Percentiles rank a stretch among this genome's conserved stretches.
Evolutionary conservation across 2,797 vertebrate species (phyloP).

Genomic region (Sebastes miniatus): DNA sequence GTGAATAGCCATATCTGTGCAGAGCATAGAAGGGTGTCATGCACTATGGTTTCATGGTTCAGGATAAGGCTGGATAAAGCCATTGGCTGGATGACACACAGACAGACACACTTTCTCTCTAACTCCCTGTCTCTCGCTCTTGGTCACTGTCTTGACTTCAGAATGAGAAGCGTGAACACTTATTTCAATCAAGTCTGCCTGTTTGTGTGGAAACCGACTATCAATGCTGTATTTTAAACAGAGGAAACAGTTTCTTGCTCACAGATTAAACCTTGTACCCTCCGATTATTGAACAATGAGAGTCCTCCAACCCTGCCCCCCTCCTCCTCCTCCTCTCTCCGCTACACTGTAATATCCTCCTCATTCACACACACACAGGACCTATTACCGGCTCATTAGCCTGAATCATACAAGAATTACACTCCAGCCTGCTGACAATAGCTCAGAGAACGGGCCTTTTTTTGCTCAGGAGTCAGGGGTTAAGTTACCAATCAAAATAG

Average conservation of each 20-base stretch:
- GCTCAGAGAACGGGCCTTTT: conserved; percentile 88
- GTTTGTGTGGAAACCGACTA: conserved; percentile 31
- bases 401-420: conserved; percentile 98
- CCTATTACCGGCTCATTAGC: conserved; percentile 91
- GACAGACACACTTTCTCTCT: conserved; percentile 58
- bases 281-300: conserved; percentile 94
- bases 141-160: conserved; percentile 16
- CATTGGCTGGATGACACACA: conserved; percentile 87
- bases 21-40: conserved; percentile 91
- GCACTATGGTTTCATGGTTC: conserved; percentile 92
- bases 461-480: conserved; percentile 98
- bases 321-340: conserved; percentile 30
- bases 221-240: conserved; percentile 33
- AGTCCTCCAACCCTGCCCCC: conserved; percentile 61
- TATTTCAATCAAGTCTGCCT: conserved; percentile 32
- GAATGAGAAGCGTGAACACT: conserved; percentile 29
- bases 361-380: conserved; percentile 91
- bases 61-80: conserved; percentile 92
- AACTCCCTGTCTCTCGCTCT: conserved; percentile 49
- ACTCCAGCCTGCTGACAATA: conserved; percentile 93
- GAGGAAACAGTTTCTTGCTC: conserved; percentile 82
- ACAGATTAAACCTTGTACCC: conserved; percentile 92
- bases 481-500: conserved; percentile 99
- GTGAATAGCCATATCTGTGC: conserved; percentile 95
- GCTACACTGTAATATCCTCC: conserved; percentile 87